Base-by-base conservation (phyloP, 2,113 vertebrate genomes). In the Catharus bicknelli region DNA sequence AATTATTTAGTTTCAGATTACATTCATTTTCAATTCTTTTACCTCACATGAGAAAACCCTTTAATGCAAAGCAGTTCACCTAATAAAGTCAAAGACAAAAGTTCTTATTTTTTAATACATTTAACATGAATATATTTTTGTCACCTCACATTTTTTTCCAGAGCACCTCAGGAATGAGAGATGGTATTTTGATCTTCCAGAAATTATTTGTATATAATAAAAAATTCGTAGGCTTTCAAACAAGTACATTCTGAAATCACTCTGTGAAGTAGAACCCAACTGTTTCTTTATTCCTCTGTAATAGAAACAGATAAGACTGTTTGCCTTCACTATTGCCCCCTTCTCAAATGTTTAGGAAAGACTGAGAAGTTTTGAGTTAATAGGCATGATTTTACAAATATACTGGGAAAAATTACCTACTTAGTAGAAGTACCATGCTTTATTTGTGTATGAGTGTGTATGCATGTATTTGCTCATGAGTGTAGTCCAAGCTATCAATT, bases 1-100 rank as follows among this genome's bases (percentile, higher is more conserved):
- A 93, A 90, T 97, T 95, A 96, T 96, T 97, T 97, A 90, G 96
- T 96, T 96, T 96, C 96, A 96, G 95, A 93, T 88, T 90, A 91
- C 95, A 90, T 94, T 91, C 10, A 47, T 84, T 79, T 84, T 61
- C 70, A 85, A 86, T 90, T 95, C 77, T 96, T 96, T 59, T 84
- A 51, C 86, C 42, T 86, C 90, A 85, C 95, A 95, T 96, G 86
- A 92, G 90, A 95, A 90, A 97, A 75, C 3, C 54, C 70, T 77
- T 94, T 83, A 62, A 91, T 95, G 92, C 87, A 95, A 94, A 97
- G 85, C 48, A 93, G 68, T 89, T 90, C 62, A 83, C 82, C 40
- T 93, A 88, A 88, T 88, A 95, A 80, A 30, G 10, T 79, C 66
- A 88, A 91, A 84, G 88, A 75, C 83, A 90, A 82, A 95, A 87